Evolutionary conservation across 2,113 vertebrate genomes (phyloP).

Genomic region (Neomonachus schauinslandi): DNA sequence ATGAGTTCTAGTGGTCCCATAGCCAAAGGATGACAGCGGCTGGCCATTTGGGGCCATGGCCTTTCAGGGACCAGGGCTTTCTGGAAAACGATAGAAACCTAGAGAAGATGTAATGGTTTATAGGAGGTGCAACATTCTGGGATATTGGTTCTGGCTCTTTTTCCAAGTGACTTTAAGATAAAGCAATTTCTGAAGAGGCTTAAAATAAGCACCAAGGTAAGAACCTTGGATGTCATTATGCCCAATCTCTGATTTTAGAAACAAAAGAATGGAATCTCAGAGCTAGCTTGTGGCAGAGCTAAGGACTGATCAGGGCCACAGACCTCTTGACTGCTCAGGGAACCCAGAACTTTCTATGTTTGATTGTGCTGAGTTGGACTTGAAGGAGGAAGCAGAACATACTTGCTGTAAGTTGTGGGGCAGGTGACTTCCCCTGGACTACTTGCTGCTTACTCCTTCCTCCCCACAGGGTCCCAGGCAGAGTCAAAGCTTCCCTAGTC

Average conservation of each 20-base stretch:
- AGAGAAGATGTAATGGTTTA: background rate
- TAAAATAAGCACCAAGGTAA: background rate
- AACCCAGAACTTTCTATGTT: background rate
- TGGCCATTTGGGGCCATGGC: background rate
- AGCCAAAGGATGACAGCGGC: background rate
- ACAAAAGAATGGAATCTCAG: background rate
- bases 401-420: background rate
- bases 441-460: background rate
- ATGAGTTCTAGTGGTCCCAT: background rate
- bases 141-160: background rate
- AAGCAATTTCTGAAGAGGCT: slow-evolving; percentile 47
- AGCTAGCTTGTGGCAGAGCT: background rate
- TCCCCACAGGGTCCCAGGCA: background rate
- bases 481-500: background rate
- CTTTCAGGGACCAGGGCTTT: background rate
- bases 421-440: background rate
- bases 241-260: background rate
- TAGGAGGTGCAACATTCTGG: background rate
- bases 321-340: background rate
- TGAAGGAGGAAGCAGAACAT: background rate
- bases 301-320: background rate
- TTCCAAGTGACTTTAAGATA: background rate
- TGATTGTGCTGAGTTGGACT: background rate
- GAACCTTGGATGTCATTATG: background rate
- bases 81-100: background rate